phyloP scores from a whole-genome alignment of 2,113 vertebrate genomes.

The Loxodonta africana region DNA sequence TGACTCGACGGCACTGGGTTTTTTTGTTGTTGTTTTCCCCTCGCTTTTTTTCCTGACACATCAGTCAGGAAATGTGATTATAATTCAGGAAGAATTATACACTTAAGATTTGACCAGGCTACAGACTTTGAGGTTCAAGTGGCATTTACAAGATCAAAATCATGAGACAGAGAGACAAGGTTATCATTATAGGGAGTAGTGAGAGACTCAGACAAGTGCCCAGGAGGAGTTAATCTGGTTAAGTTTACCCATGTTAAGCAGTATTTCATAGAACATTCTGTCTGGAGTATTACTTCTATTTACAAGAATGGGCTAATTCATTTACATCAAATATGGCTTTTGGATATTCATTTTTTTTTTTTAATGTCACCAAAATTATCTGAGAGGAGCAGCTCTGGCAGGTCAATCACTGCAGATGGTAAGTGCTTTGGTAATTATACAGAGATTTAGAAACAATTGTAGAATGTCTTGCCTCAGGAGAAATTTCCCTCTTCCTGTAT shows the following conservation, averaged over 20 bases:
- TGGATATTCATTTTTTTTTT: conserved; percentile 87
- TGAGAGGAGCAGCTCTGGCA: conserved; percentile 90
- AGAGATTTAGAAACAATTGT: conserved; percentile 91
- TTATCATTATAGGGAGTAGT: not conserved
- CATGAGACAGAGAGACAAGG: conserved; percentile 51
- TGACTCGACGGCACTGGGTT: no score
- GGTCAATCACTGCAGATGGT: conserved; percentile 91
- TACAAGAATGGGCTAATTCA: conserved; percentile 82
- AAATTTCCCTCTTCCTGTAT: conserved; percentile 88
- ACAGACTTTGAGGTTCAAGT: conserved; percentile 65
- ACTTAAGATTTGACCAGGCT: conserved; percentile 64
- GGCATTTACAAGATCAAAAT: conserved; percentile 76
- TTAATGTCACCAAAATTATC: conserved; percentile 90
- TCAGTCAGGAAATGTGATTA: conserved; percentile 61
- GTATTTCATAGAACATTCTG: conserved; percentile 78
- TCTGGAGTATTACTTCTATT: conserved; percentile 84
- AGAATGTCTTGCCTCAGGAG: conserved; percentile 90
- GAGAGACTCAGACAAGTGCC: conserved; percentile 62
- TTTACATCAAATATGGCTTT: conserved; percentile 87
- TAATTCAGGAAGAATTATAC: conserved; percentile 65
- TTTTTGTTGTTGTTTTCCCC: no score
- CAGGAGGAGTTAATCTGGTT: conserved; percentile 75
- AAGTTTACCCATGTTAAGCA: conserved; percentile 80
- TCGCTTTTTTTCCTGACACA: not conserved
- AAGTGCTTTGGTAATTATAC: conserved; percentile 92